Conservation (phyloP, 2,797 vertebrate species). For the Calcarius lapponicus region DNA sequence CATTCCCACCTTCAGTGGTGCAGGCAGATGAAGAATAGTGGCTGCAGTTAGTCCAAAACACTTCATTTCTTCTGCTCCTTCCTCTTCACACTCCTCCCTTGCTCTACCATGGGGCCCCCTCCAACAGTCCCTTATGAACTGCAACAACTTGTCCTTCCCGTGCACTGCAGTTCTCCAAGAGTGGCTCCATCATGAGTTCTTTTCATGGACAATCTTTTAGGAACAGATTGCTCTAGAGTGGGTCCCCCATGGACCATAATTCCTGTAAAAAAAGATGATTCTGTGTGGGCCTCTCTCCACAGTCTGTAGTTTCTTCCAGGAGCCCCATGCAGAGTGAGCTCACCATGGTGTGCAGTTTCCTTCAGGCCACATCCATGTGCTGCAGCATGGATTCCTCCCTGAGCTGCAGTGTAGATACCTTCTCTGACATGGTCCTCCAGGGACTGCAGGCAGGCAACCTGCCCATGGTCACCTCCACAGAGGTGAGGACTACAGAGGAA, state of each 20-base stretch:
- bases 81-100: background rate
- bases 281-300: background rate
- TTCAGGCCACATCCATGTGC: background rate
- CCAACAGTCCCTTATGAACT: background rate
- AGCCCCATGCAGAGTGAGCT: background rate
- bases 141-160: background rate
- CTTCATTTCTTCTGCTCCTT: background rate
- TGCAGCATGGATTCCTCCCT: background rate
- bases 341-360: background rate
- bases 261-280: background rate
- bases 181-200: background rate
- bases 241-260: too few relatives aligned
- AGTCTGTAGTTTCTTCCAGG: background rate
- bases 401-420: background rate
- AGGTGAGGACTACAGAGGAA: background rate
- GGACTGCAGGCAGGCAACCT: background rate
- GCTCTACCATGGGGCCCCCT: accelerated
- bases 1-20: background rate
- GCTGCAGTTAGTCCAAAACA: background rate
- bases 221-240: background rate
- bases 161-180: background rate
- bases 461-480: accelerated
- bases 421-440: background rate
- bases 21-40: background rate
- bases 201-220: background rate